Evolutionary conservation across 1,140 invertebrate species (phyloP), one percentile per base, ranked within the genome.

Genomic region (Asobara japonica): DNA sequence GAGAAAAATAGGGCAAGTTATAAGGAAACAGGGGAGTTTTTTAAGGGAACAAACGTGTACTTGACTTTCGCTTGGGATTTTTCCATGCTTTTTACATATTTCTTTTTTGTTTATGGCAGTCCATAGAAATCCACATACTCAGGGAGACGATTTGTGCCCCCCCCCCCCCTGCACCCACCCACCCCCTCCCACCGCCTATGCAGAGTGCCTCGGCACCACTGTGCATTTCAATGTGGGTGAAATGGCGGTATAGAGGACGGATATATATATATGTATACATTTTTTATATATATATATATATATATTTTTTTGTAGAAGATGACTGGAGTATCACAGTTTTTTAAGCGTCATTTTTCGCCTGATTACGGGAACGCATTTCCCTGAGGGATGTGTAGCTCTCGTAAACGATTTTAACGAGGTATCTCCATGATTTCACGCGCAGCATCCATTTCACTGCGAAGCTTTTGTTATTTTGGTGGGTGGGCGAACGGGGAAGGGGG

Each of bases 381-480:
- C 13, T 45, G 41, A 18, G 41, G 66, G 29, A 25, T 68, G 16
- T 65, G 51, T 22, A 7, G 51, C 31, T 36, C 27, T 33, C 0
- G 62, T 38, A 31, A 65, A 71, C 29, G 69, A 71, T 71, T 71
- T 51, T 71, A 71, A 71, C 69, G 69, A 71, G 69, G 60, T 27
- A 65, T 65, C 62, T 41, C 65, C 51, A 71, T 33, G 41, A 16
- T 25, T 41, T 71, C 25, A 18, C 20, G n/a, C 33, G 56, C 60
- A 64, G n/a, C 30, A 64, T 64, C 38, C 48, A 64, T 65, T 64
- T 71, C 30, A 13, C 3, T 20, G 60, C 29, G 27, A 64, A 30
- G 18, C 33, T 64, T 29, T 16, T 64, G n/a, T 8, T 11, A 18
- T 27, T 18, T 64, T 27, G 16, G n/a, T 65, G 11, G 31, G 31